phyloP scores from a whole-genome alignment of 2,888 invertebrate species.

The Plebejus anna region DNA sequence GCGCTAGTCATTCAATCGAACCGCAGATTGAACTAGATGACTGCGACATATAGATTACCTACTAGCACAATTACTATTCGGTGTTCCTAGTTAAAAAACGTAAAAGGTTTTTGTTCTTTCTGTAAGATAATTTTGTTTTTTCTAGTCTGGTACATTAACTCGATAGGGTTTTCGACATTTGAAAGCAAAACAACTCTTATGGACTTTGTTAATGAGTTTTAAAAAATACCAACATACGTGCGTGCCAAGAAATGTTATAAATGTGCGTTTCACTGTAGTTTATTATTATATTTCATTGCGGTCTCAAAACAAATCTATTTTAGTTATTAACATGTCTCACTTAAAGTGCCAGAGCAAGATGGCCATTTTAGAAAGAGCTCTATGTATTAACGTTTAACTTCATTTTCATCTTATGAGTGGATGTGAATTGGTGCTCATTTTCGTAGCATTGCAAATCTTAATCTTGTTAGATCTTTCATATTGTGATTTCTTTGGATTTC shows the following conservation, averaged over 20 bases:
- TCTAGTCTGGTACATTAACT: not conserved
- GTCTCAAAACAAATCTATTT: slow-evolving; percentile 59
- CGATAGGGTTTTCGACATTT: not conserved
- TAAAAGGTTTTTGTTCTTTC: not conserved
- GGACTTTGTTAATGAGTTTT: slow-evolving; percentile 10
- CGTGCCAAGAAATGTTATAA: slow-evolving; percentile 26
- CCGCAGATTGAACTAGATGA: too few species aligned
- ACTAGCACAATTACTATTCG: not conserved
- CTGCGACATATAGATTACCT: too few species aligned
- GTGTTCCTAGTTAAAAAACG: too few species aligned
- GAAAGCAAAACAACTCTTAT: not conserved
- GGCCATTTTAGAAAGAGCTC: slow-evolving; percentile 44
- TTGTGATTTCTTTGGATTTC: too few species aligned
- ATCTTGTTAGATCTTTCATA: too few species aligned
- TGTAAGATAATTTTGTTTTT: not conserved
- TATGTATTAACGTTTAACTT: not conserved
- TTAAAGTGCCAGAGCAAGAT: slow-evolving; percentile 50
- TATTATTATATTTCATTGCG: slow-evolving; percentile 27
- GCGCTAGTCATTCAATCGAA: too few species aligned
- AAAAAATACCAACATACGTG: slow-evolving; percentile 8
- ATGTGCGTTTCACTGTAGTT: slow-evolving; percentile 23
- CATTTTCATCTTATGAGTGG: not conserved
- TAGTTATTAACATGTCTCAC: slow-evolving; percentile 63
- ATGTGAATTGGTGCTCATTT: not conserved
- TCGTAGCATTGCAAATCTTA: too few species aligned